Conservation (phyloP, 2,113 vertebrate genomes). For the Elephas maximus region DNA sequence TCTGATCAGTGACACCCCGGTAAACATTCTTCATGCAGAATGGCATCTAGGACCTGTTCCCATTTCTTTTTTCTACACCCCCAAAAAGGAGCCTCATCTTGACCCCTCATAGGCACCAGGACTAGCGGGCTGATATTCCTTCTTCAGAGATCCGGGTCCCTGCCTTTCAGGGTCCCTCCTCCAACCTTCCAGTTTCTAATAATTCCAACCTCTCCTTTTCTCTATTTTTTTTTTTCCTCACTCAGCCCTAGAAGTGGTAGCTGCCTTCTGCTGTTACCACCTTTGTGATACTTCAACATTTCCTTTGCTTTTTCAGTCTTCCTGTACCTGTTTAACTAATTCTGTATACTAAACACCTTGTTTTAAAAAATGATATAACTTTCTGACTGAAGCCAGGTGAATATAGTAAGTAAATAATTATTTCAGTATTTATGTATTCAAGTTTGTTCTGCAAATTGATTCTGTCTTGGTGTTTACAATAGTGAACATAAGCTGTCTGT, state of each 20-base stretch:
- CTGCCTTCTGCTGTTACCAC: background rate
- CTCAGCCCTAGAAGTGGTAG: background rate
- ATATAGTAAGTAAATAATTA: background rate
- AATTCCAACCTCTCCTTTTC: background rate
- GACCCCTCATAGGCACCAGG: background rate
- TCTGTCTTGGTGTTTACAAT: background rate
- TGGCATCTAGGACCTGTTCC: background rate
- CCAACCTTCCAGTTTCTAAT: background rate
- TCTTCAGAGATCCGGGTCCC: background rate
- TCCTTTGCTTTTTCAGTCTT: background rate
- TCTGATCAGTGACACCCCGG: background rate
- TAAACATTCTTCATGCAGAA: background rate
- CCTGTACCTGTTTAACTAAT: background rate
- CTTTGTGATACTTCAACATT: background rate
- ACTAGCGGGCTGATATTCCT: background rate
- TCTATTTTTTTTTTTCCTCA: background rate
- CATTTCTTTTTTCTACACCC: background rate
- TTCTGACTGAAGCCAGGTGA: background rate
- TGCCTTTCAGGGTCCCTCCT: rapidly evolving
- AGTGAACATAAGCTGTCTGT: background rate
- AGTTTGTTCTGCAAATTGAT: background rate
- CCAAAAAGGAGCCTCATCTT: background rate
- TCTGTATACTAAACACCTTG: background rate
- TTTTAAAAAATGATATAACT: background rate
- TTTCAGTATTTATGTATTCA: background rate